These are phyloP conservation scores for Capitella teleta DNA, from an alignment of 1,140 invertebrate genomes.

Conservation along the genomic window DNA sequence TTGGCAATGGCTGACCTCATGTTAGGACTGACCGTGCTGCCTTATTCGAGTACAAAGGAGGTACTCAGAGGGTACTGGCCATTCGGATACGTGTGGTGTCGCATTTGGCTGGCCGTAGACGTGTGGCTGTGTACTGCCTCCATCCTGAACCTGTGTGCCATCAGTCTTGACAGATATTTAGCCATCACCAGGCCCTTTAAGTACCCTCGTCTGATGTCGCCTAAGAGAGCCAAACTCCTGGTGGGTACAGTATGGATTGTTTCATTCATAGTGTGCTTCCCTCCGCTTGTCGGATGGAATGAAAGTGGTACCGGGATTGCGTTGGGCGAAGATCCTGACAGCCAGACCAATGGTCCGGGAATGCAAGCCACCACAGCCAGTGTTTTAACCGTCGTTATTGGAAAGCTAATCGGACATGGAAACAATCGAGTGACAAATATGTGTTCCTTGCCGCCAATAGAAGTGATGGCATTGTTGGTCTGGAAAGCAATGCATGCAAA, in stretches of 20 bases:
- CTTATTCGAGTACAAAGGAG: slow-evolving; percentile 21
- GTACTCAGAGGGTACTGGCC: slow-evolving; percentile 45
- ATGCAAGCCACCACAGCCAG: background rate
- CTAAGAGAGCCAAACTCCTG: slow-evolving; percentile 66
- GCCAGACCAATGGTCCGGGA: background rate
- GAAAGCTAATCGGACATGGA: background rate
- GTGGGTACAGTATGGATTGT: slow-evolving; percentile 87
- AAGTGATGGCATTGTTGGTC: too few species aligned
- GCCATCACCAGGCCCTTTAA: slow-evolving; percentile 40
- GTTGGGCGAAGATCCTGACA: background rate
- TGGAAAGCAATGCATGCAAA: background rate
- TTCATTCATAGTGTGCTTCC: slow-evolving; percentile 93
- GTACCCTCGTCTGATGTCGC: slow-evolving; percentile 25
- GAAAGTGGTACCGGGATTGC: slow-evolving; percentile 41
- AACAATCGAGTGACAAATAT: too few species aligned
- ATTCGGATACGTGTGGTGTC: slow-evolving; percentile 36
- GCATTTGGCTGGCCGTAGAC: slow-evolving; percentile 43
- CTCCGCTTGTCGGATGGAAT: slow-evolving; percentile 91
- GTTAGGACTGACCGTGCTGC: slow-evolving; percentile 51
- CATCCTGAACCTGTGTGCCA: slow-evolving; percentile 43
- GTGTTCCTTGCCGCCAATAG: too few species aligned
- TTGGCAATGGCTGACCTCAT: slow-evolving; percentile 83
- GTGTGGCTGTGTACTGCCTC: slow-evolving; percentile 42
- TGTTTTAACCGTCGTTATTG: slow-evolving; percentile 23
- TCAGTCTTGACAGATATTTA: slow-evolving; percentile 43